phyloP scores from a whole-genome alignment of 2,797 vertebrate genomes.

The Lithobates pipiens region DNA sequence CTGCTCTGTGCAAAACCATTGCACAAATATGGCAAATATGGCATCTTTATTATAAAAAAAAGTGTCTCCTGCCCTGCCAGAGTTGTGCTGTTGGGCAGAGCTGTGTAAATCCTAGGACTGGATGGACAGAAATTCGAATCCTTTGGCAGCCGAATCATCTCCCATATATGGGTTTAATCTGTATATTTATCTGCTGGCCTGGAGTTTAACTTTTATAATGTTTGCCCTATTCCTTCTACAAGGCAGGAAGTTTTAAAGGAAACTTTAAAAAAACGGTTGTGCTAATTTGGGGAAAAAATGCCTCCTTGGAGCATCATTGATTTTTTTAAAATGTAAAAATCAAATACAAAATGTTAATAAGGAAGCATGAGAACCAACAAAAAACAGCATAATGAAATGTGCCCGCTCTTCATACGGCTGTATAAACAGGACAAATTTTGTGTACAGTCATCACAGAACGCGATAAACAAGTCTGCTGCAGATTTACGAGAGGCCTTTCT shows the following conservation, averaged over 20 bases:
- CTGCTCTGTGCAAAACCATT: too few relatives aligned
- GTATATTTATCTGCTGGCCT: too few relatives aligned
- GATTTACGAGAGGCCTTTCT: slow-evolving; percentile 33
- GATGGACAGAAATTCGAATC: too few relatives aligned
- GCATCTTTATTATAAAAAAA: too few relatives aligned
- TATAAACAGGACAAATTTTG: slow-evolving; percentile 25
- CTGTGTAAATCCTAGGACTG: too few relatives aligned
- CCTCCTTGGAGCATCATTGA: not conserved
- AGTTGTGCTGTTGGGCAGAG: too few relatives aligned
- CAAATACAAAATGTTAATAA: slow-evolving; percentile 53
- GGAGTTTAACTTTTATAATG: not conserved
- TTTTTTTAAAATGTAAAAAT: not conserved
- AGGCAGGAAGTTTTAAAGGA: not conserved
- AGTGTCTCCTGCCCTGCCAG: too few relatives aligned
- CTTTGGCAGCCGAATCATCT: too few relatives aligned
- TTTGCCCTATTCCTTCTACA: not conserved
- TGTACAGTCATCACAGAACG: slow-evolving; percentile 46
- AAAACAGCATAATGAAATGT: not conserved
- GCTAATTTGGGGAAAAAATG: slow-evolving; percentile 1
- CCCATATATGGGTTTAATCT: too few relatives aligned
- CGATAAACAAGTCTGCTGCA: slow-evolving; percentile 38
- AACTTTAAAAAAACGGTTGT: not conserved
- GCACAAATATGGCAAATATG: too few relatives aligned
- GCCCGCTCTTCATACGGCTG: not conserved
- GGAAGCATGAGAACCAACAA: slow-evolving; percentile 14